A percentile compares a stretch with the other conserved stretches of the same genome.
Evolutionary conservation across 1,140 invertebrate genomes (phyloP).

Genomic region (Cydia pomonella): DNA sequence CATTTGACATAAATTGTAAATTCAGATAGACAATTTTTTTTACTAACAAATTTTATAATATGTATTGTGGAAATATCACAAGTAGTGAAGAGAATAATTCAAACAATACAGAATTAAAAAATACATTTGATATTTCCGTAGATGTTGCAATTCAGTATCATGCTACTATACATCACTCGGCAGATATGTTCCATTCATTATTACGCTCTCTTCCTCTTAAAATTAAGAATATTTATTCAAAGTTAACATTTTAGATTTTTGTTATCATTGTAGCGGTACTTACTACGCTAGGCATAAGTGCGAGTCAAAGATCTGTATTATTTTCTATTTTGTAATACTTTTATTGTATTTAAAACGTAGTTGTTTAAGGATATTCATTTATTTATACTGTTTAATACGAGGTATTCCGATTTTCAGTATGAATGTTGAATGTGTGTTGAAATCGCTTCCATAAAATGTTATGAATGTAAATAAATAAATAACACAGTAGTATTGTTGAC

Average conservation of each 20-base stretch:
- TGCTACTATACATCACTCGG: neutral
- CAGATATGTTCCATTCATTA: constrained; percentile 46
- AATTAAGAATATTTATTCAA: constrained; percentile 76
- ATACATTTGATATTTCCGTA: neutral
- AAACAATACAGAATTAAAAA: neutral
- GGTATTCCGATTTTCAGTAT: constrained; percentile 75
- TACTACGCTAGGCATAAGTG: constrained; percentile 69
- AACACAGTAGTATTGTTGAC: constrained; percentile 71
- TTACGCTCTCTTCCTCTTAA: constrained; percentile 66
- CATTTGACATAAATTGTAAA: neutral
- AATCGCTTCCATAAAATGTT: constrained; percentile 63
- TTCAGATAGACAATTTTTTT: neutral
- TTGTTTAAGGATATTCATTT: constrained; percentile 67
- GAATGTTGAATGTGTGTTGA: constrained; percentile 63
- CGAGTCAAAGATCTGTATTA: constrained; percentile 81
- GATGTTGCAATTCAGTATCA: neutral
- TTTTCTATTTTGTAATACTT: constrained; percentile 79
- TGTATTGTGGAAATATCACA: neutral
- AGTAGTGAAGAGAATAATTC: neutral
- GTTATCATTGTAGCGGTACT: constrained; percentile 67
- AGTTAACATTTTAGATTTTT: constrained; percentile 65
- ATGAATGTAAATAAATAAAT: constrained; percentile 67
- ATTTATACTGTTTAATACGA: constrained; percentile 79
- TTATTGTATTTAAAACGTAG: constrained; percentile 74
- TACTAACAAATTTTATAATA: neutral